Base-by-base conservation (phyloP, 2,888 invertebrate species). In the Meandrusa payeni region DNA sequence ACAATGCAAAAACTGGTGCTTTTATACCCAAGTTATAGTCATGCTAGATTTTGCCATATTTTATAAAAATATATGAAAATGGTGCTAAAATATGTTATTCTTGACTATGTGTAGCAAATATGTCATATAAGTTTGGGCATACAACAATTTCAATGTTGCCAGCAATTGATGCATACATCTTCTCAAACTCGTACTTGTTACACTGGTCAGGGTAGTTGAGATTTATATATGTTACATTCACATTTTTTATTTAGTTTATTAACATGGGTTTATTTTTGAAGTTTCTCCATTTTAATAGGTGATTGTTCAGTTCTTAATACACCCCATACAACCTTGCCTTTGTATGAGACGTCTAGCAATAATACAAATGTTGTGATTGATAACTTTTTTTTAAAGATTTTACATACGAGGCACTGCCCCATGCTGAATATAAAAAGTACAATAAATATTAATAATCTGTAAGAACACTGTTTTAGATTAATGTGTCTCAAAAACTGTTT, bases 311-410 rank as follows among this genome's bases (percentile, higher is more conserved):
- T 11, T 27, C 12, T 9, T 11, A 17, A 6, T 22, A 44, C 45
- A 47, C 47, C 48, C 51, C 54, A 41, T 39, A 38, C 19, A 31
- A 52, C 45, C 48, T 48, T 46, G 56, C 57, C 61, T 58, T 61
- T 59, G 62, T 59, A 52, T 54, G 57, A 59, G 61, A 65, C 60
- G 69, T 74, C 75, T 65, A 66, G 69, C 76, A 57, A 59, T 69
- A 70, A 65, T 72, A 60, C 70, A 67, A 62, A 66, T 72, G 61
- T 76, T 46, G 38, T 52, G 47, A 46, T 37, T 44, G 15, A 69
- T 81, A 82, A 79, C 78, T 79, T 83, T 85, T 85, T 76, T 85
- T 76, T 83, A 82, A 73, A 64, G 62, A 70, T 77, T 81, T 82
- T 83, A 79, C 74, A 76, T 76, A 71, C 70, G 71, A 69, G 79